Base-by-base conservation (phyloP, 2,113 vertebrate genomes). In the Sphyrna mokarran region DNA sequence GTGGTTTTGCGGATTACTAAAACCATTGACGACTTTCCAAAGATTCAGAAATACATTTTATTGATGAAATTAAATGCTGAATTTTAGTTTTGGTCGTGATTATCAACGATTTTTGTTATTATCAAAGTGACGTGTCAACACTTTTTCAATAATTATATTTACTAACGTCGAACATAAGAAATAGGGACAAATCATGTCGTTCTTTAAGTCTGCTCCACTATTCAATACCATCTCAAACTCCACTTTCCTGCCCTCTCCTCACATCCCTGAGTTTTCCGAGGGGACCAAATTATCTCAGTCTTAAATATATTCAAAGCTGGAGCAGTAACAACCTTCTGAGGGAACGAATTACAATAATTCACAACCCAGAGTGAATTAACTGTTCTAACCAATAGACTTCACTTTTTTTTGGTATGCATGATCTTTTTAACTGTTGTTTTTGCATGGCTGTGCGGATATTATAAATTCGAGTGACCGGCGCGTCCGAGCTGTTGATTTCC, bases 401-500 rank as follows among this genome's bases (percentile, higher is more conserved):
- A 26, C 29, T n/a, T 76, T 2, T 33, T 76, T 76, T 76, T 72
- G 29, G 29, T 11, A 76, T 76, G 29, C 29, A 1, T 33, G 29
- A 33, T 29, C 29, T 76, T 68, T 76, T 76, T 33, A 76, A n/a
- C 2, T 13, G 0, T 29, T 33, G 26, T 76, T 33, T 72, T 76
- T n/a, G 29, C 9, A n/a, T 76, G 1, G 26, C 8, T 1, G 26
- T 11, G 61, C 61, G 11, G 3, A 63, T 13, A 2, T 0, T 33
- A 1, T 26, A 76, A 76, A 10, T 76, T 26, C 10, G 10, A 76
- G 26, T 33, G 26, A 29, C 72, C 11, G 29, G 33, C n/a, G n/a
- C n/a, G 68, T 95, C 96, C 0, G 96, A 96, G 58, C 80, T 95
- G 95, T 96, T 96, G 96, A 96, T 96, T 96, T 63, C 96, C 48